Conservation (phyloP, 2,113 vertebrate genomes). For the Cnemophilus loriae region DNA sequence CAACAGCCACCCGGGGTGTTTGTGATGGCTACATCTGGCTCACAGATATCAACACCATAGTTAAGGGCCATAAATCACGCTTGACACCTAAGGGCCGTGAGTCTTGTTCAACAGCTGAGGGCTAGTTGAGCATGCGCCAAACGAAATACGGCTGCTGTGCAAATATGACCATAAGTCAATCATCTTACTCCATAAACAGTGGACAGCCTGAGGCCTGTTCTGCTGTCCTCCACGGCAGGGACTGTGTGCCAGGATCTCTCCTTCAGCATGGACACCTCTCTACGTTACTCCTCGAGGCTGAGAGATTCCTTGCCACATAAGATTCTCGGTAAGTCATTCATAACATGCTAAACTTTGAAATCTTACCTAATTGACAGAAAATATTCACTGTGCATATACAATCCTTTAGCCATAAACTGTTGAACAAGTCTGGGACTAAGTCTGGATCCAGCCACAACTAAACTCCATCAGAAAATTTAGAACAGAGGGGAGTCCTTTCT, state of each 20-base stretch:
- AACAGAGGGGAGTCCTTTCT: background rate
- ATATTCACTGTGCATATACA: background rate
- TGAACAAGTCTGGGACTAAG: background rate
- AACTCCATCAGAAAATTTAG: background rate
- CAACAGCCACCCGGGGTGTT: background rate
- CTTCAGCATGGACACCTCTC: background rate
- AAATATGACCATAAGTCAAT: background rate
- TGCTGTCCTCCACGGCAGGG: background rate
- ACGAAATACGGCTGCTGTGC: background rate
- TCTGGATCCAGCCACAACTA: background rate
- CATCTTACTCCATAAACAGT: background rate
- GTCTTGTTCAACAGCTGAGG: background rate
- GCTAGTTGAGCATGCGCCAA: background rate
- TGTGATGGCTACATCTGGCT: background rate
- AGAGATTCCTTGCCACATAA: background rate
- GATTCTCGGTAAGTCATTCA: fast-evolving
- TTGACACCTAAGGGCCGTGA: background rate
- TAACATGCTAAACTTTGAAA: background rate
- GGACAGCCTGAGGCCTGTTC: background rate
- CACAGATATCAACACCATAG: background rate
- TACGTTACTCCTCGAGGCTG: too few species aligned
- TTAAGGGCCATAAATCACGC: background rate
- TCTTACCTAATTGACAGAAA: background rate
- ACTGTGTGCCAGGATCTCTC: background rate
- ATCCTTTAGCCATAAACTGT: background rate